These are phyloP conservation scores for Colletes gigas DNA, from an alignment of 1,140 invertebrate species.

Conservation along the genomic window DNA sequence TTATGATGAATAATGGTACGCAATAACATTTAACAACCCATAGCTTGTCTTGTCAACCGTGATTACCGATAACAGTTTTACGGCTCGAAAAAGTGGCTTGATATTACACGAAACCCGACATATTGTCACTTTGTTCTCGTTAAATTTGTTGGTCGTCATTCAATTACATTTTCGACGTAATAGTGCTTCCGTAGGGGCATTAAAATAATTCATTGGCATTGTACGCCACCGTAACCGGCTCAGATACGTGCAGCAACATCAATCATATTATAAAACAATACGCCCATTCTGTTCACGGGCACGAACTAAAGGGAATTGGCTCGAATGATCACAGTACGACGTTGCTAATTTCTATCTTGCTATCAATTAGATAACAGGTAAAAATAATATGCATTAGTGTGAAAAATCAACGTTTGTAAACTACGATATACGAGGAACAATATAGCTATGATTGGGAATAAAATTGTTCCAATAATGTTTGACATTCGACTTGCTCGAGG, in stretches of 20 bases:
- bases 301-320: conserved; percentile 34
- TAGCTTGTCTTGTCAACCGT: background rate
- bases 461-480: background rate
- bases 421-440: too few relatives aligned
- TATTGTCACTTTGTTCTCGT: background rate
- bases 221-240: conserved; percentile 2
- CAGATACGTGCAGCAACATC: conserved; percentile 19
- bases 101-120: background rate
- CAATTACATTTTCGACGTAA: conserved; percentile 11
- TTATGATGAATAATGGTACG: too few relatives aligned
- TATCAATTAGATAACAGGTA: conserved; percentile 50
- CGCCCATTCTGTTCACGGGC: background rate
- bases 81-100: background rate
- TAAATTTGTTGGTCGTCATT: conserved; percentile 4
- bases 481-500: background rate
- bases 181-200: background rate
- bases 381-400: too few relatives aligned
- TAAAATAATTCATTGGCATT: conserved; percentile 31
- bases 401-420: too few relatives aligned
- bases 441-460: too few relatives aligned
- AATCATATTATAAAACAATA: conserved; percentile 47
- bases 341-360: conserved; percentile 46
- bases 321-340: conserved; percentile 18
- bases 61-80: background rate
- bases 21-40: too few relatives aligned